phyloP scores from a whole-genome alignment of 2,888 invertebrate genomes.

The Cephus spinipes region DNA sequence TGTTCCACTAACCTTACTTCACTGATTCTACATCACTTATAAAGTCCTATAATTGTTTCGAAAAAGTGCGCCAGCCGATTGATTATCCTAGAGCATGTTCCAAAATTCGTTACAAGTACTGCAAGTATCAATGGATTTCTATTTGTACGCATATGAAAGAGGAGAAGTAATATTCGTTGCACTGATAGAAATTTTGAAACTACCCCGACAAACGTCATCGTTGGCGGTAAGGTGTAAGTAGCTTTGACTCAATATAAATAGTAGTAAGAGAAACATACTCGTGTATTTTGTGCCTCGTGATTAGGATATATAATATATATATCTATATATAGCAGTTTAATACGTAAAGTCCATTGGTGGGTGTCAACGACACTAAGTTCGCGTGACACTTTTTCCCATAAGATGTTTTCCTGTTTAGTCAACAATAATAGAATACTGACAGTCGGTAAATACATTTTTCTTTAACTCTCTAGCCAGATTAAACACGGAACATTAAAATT shows the following conservation, averaged over 20 bases:
- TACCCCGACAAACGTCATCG: background rate
- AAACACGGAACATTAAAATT: background rate
- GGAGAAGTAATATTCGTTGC: too few species aligned
- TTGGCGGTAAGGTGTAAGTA: background rate
- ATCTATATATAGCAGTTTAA: too few species aligned
- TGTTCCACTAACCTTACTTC: background rate
- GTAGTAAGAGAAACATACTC: too few species aligned
- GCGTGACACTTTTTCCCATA: too few species aligned
- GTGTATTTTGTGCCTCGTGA: too few species aligned
- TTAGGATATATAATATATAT: too few species aligned
- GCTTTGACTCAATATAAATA: too few species aligned
- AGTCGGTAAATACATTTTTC: background rate
- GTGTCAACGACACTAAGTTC: too few species aligned
- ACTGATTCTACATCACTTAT: background rate
- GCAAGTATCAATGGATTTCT: background rate
- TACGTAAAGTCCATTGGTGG: too few species aligned
- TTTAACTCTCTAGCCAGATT: background rate
- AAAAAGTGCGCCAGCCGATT: background rate
- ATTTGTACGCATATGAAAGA: too few species aligned
- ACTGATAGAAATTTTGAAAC: too few species aligned
- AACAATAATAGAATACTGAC: background rate
- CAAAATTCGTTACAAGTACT: background rate
- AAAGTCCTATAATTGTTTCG: background rate
- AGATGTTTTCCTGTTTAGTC: too few species aligned
- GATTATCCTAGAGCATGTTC: background rate